Percentiles rank a stretch among this genome's conserved stretches.
phyloP scores from a whole-genome alignment of 2,113 vertebrate genomes.

The Cyprinus carpio region DNA sequence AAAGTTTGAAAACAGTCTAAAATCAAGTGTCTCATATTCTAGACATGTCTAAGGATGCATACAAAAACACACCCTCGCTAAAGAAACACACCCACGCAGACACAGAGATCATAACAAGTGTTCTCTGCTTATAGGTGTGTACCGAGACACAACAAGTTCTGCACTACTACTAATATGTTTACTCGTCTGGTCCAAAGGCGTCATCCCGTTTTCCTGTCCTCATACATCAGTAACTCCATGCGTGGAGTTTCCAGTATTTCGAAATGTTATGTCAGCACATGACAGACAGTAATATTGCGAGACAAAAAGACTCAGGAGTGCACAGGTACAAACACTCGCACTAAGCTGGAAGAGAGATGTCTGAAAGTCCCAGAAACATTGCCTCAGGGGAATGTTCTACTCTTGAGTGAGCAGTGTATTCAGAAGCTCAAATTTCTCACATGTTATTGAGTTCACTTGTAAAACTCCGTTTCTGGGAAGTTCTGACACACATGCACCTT shows the following conservation, averaged over 20 bases:
- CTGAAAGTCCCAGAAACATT: constrained; percentile 17
- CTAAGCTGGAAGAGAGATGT: background rate
- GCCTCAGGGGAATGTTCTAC: background rate
- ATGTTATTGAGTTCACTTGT: background rate
- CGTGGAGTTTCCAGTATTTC: background rate
- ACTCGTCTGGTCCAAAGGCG: background rate
- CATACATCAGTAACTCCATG: background rate
- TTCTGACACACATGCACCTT: background rate
- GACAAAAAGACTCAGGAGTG: background rate
- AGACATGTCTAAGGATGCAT: background rate
- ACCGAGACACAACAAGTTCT: constrained; percentile 15
- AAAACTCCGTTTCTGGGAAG: constrained; percentile 8
- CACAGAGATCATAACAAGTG: background rate
- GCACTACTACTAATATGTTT: background rate
- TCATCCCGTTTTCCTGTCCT: background rate
- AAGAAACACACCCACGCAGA: background rate
- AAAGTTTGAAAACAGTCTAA: background rate
- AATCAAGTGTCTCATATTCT: background rate
- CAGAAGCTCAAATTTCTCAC: background rate
- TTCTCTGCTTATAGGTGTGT: background rate
- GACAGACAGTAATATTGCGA: constrained; percentile 11
- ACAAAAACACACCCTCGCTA: background rate
- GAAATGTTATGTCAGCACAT: constrained; percentile 12
- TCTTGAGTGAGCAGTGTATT: background rate
- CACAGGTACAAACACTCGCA: background rate